phyloP scores from a whole-genome alignment of 2,113 vertebrate genomes.

The Accipiter cooperii region DNA sequence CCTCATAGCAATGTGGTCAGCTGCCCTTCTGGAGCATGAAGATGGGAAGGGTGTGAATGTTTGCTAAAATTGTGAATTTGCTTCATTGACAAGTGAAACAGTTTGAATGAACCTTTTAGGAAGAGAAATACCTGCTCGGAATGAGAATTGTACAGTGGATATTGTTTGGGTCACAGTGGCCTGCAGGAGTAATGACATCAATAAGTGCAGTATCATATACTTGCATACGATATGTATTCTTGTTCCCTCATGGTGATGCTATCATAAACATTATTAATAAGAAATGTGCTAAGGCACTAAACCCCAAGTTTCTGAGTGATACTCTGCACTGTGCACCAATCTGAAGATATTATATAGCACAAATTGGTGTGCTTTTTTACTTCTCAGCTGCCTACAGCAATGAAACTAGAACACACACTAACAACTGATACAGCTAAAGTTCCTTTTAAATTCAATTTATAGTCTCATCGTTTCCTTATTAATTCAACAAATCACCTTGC shows the following conservation, averaged over 20 bases:
- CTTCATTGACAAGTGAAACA: background rate
- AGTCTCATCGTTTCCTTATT: background rate
- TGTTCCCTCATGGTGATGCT: background rate
- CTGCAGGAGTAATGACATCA: background rate
- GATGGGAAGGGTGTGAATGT: background rate
- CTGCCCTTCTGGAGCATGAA: background rate
- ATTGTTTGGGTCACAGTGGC: background rate
- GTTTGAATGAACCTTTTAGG: background rate
- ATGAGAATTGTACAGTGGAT: background rate
- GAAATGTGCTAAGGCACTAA: background rate
- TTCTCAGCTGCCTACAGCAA: background rate
- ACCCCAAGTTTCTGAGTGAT: background rate
- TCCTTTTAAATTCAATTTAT: background rate
- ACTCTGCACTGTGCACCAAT: background rate
- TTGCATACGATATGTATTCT: background rate
- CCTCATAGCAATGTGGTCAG: background rate
- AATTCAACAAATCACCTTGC: background rate
- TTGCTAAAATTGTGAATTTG: background rate
- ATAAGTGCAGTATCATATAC: background rate
- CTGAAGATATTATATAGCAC: background rate
- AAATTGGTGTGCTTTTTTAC: background rate
- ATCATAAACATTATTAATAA: background rate
- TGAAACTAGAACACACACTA: background rate
- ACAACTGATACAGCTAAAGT: background rate
- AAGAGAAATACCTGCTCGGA: background rate